Conservation (phyloP, 2,888 invertebrate species). For the Troilus luridus region DNA sequence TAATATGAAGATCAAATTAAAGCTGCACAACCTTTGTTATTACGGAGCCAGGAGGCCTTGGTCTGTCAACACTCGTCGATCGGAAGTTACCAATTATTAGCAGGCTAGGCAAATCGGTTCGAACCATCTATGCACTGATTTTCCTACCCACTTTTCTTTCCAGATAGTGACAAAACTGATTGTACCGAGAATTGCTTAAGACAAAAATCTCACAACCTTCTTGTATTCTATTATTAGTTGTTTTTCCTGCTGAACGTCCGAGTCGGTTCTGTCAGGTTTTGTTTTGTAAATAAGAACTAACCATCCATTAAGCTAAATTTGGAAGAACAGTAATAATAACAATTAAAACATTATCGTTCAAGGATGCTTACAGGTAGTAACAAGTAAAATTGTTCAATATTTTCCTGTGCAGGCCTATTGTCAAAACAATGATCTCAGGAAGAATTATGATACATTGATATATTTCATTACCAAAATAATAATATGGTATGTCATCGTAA, state of each 20-base stretch:
- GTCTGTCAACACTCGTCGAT: not conserved
- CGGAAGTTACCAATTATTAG: not conserved
- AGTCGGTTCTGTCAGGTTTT: not conserved
- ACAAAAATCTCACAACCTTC: not conserved
- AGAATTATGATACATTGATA: too few species aligned
- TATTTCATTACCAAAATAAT: too few species aligned
- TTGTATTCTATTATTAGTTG: not conserved
- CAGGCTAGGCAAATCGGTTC: not conserved
- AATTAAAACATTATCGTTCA: too few species aligned
- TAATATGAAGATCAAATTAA: not conserved
- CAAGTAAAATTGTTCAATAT: too few species aligned
- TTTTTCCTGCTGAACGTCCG: not conserved
- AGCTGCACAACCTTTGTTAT: constrained; percentile 22
- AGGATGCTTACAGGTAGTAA: too few species aligned
- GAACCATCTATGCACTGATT: not conserved
- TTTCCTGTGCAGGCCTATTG: too few species aligned
- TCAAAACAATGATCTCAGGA: too few species aligned
- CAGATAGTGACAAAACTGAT: not conserved
- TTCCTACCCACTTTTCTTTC: not conserved
- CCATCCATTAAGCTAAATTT: not conserved
- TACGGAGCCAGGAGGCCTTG: not conserved
- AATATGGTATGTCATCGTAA: too few species aligned
- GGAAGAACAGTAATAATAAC: not conserved
- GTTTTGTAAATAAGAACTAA: not conserved
- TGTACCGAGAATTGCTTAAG: not conserved